Conservation (phyloP, 2,888 invertebrate genomes). For the Acanthosepion lycidas region DNA sequence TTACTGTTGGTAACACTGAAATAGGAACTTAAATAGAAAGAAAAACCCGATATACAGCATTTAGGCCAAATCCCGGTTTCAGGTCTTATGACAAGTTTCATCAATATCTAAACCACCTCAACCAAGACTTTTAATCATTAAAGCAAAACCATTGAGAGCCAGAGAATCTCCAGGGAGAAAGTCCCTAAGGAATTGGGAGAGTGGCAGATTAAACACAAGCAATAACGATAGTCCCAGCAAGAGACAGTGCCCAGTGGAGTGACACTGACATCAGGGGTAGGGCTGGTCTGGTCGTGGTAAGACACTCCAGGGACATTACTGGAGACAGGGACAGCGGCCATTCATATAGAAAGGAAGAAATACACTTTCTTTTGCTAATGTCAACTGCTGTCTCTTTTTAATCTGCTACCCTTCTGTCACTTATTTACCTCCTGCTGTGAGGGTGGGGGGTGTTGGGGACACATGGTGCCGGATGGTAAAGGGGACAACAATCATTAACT, state of each 20-base stretch:
- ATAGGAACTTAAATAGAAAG: neutral
- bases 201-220: neutral
- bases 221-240: slow-evolving; percentile 18
- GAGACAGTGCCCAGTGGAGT: neutral
- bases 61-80: neutral
- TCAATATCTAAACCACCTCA: neutral
- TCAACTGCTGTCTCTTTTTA: neutral
- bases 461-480: neutral
- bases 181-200: neutral
- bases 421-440: neutral
- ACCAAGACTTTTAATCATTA: neutral
- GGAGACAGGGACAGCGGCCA: slow-evolving; percentile 33
- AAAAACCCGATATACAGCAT: neutral
- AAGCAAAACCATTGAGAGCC: neutral
- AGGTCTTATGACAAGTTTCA: neutral
- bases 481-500: neutral
- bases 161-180: neutral
- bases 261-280: neutral
- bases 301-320: neutral
- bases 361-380: neutral
- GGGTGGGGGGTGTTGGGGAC: neutral
- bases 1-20: neutral
- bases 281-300: neutral
- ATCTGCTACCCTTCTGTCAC: neutral
- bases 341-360: neutral